Evolutionary conservation across 2,888 invertebrate species (phyloP).

Genomic region (Coelopa pilipes): DNA sequence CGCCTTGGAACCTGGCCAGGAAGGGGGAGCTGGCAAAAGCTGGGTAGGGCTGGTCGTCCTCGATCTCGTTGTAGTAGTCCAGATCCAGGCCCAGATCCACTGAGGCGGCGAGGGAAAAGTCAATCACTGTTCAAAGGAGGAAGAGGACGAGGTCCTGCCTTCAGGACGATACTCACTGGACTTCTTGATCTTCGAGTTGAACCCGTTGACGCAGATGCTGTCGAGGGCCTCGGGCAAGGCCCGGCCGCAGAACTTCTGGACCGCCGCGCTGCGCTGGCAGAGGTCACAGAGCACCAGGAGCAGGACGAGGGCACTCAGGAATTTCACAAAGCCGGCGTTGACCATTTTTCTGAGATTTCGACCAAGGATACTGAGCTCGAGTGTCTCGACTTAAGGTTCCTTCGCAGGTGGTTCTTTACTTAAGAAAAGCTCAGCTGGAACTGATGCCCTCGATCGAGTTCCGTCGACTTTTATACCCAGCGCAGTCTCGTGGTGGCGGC

Average conservation of each 20-base stretch:
- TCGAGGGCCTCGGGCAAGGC: conserved; percentile 47
- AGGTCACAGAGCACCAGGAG: conserved; percentile 5
- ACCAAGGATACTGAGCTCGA: conserved; percentile 1
- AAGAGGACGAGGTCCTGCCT: too few relatives aligned
- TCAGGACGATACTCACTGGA: conserved; percentile 43
- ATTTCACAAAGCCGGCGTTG: conserved; percentile 1
- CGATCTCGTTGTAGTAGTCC: conserved; percentile 43
- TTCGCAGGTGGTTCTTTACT: neutral
- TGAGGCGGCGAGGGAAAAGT: neutral
- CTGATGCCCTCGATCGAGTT: conserved; percentile 4
- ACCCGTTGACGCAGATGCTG: conserved; percentile 51
- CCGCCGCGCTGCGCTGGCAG: conserved; percentile 8
- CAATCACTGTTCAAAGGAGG: too few relatives aligned
- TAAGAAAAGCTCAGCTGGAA: neutral
- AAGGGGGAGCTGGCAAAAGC: conserved; percentile 45
- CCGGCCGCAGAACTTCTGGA: conserved; percentile 49
- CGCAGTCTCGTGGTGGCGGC: too few relatives aligned
- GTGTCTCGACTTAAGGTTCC: neutral
- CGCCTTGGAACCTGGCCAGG: conserved; percentile 44
- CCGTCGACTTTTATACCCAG: too few relatives aligned
- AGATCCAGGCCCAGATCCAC: conserved; percentile 42
- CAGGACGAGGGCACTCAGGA: conserved; percentile 14
- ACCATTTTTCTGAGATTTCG: neutral
- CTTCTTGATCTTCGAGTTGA: conserved; percentile 49
- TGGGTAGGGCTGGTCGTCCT: conserved; percentile 35